Conservation (phyloP, 2,113 vertebrate genomes). For the Callionymus lyra region DNA sequence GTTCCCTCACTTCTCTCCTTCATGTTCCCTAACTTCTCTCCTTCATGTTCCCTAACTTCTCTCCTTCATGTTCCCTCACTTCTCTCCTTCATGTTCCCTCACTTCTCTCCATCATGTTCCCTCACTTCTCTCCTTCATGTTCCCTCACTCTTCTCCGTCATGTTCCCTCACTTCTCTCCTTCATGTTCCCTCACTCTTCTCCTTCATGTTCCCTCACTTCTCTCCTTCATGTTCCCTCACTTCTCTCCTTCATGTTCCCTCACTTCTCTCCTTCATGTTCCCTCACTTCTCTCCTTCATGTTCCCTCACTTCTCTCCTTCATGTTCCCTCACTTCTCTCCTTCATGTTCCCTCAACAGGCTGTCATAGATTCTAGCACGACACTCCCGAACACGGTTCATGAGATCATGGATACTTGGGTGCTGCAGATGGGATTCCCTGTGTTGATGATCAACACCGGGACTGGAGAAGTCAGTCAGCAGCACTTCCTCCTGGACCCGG, state of each 20-base stretch:
- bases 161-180: no score
- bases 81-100: no score
- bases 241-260: no score
- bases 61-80: no score
- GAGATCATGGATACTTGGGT: slow-evolving; percentile 86
- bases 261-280: not conserved
- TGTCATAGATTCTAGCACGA: rapidly evolving
- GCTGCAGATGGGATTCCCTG: slow-evolving; percentile 88
- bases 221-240: no score
- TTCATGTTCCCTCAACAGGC: slow-evolving; percentile 48
- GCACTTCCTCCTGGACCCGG: slow-evolving; percentile 78
- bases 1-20: slow-evolving; percentile 1
- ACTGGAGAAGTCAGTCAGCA: slow-evolving; percentile 56
- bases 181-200: not conserved
- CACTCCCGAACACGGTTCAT: slow-evolving; percentile 13
- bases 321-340: not conserved
- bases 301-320: no score
- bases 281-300: not conserved
- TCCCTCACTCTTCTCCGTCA: no score
- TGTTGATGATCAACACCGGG: slow-evolving; percentile 69
- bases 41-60: no score
- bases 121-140: not conserved
- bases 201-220: no score
- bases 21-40: no score
- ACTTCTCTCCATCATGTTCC: no score